These are phyloP conservation scores for Phymastichus coffea DNA, from an alignment of 1,140 invertebrate species.

Conservation along the genomic window DNA sequence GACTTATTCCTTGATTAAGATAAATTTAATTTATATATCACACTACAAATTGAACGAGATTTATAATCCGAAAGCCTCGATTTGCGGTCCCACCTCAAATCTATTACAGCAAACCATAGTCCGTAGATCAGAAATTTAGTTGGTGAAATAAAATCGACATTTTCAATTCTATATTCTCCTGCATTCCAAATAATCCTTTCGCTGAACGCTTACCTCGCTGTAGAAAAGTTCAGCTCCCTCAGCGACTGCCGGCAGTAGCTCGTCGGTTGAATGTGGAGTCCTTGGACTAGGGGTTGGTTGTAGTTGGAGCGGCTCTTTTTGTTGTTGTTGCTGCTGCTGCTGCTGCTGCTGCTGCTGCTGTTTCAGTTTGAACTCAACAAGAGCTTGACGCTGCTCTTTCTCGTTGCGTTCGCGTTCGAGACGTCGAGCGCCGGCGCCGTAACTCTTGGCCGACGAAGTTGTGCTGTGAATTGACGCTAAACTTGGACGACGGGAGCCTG, in stretches of 20 bases:
- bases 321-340: constrained; percentile 46
- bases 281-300: constrained; percentile 70
- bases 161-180: too few species aligned
- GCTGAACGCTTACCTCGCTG: constrained; percentile 44
- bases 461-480: constrained; percentile 78
- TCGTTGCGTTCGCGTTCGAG: constrained; percentile 76
- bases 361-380: constrained; percentile 68
- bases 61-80: too few species aligned
- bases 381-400: constrained; percentile 71
- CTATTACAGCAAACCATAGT: too few species aligned
- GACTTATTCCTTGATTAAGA: too few species aligned
- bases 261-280: constrained; percentile 75
- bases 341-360: constrained; percentile 50
- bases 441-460: constrained; percentile 75
- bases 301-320: constrained; percentile 33
- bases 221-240: constrained; percentile 67
- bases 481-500: constrained; percentile 81
- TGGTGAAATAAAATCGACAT: too few species aligned
- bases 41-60: too few species aligned
- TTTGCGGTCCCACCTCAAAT: too few species aligned
- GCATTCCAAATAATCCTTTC: too few species aligned
- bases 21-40: too few species aligned
- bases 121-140: too few species aligned
- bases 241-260: constrained; percentile 71
- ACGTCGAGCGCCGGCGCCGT: constrained; percentile 71